These are phyloP conservation scores for Lates japonicus DNA, from an alignment of 2,797 vertebrate genomes.

Conservation along the genomic window DNA sequence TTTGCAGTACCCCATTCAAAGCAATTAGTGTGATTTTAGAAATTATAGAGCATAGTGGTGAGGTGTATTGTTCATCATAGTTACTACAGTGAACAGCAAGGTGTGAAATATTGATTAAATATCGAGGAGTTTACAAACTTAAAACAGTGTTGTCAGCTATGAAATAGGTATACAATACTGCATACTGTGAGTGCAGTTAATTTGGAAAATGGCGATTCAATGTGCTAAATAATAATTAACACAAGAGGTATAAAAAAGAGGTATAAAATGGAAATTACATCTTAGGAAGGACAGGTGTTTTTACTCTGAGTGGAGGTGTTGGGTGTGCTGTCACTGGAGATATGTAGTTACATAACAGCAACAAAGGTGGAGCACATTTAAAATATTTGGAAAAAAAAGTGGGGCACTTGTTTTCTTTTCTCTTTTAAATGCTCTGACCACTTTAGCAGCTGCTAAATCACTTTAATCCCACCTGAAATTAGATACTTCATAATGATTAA, in stretches of 20 bases:
- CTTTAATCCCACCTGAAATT: constrained; percentile 57
- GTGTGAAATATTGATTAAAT: neutral
- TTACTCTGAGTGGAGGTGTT: constrained; percentile 4
- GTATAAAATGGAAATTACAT: constrained; percentile 7
- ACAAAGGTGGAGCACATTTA: constrained; percentile 25
- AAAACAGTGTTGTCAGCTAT: neutral
- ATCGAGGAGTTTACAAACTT: neutral
- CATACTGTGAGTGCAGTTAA: neutral
- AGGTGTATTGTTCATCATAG: neutral
- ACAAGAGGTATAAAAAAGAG: neutral
- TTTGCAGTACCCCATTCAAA: neutral
- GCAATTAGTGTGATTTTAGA: neutral
- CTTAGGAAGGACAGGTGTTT: constrained; percentile 21
- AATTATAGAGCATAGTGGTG: neutral
- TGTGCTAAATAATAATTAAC: neutral
- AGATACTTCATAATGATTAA: constrained; percentile 60
- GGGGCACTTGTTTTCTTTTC: constrained; percentile 44
- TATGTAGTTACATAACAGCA: constrained; percentile 11
- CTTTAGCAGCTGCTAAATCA: constrained; percentile 52
- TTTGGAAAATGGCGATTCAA: neutral
- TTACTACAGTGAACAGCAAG: neutral
- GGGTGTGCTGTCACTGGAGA: constrained; percentile 13
- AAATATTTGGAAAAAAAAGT: constrained; percentile 40
- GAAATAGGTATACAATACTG: neutral
- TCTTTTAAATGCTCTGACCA: constrained; percentile 48